Evolutionary conservation across 2,797 vertebrate species (phyloP).

Genomic region (Gephyroberyx darwinii): DNA sequence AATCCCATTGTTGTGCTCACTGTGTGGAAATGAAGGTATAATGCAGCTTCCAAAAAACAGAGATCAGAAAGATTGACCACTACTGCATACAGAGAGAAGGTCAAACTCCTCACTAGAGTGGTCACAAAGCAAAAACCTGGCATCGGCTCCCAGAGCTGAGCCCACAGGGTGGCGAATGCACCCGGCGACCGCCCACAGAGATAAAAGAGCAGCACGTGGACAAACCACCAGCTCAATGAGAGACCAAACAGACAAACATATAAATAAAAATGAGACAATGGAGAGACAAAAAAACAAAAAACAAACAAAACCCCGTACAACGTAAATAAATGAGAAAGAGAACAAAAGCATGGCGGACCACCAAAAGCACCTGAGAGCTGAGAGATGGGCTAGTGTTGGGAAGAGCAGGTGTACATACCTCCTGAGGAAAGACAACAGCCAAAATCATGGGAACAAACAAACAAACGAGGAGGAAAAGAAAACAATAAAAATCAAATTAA

Average conservation of each 20-base stretch:
- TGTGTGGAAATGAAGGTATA: constrained; percentile 68
- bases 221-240: constrained; percentile 72
- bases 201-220: constrained; percentile 63
- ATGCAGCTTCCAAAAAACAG: constrained; percentile 78
- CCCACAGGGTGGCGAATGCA: constrained; percentile 51
- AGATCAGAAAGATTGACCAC: constrained; percentile 75
- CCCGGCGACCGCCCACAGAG: constrained; percentile 63
- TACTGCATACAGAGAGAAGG: constrained; percentile 72
- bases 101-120: constrained; percentile 61
- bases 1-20: constrained; percentile 56
- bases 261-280: constrained; percentile 75
- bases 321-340: constrained; percentile 59
- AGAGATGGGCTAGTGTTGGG: constrained; percentile 83
- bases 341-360: constrained; percentile 83
- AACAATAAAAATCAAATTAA: constrained; percentile 91
- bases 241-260: constrained; percentile 70
- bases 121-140: constrained; percentile 67
- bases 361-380: constrained; percentile 85
- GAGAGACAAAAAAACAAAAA: constrained; percentile 72
- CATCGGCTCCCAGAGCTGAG: constrained; percentile 45
- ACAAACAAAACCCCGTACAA: constrained; percentile 71
- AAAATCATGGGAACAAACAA: constrained; percentile 97
- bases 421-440: constrained; percentile 99
- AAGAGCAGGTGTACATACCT: constrained; percentile 95
- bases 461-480: constrained; percentile 88